Conservation (phyloP, 2,888 invertebrate species). For the Helicoverpa assulta region DNA sequence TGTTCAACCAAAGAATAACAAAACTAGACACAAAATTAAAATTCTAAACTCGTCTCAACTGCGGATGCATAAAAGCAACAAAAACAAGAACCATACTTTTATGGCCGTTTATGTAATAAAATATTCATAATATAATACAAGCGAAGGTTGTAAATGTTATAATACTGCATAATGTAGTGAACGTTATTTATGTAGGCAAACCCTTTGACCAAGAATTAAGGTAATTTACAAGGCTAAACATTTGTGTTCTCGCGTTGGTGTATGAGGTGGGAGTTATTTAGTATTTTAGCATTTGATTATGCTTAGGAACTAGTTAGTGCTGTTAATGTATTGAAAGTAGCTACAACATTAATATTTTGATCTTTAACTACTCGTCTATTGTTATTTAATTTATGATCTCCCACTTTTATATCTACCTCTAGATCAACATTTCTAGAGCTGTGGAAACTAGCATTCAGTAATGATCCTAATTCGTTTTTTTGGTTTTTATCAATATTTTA, state of each 20-base stretch:
- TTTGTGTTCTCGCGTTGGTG: neutral
- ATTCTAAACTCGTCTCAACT: conserved; percentile 17
- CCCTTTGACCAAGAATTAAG: conserved; percentile 18
- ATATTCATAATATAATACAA: conserved; percentile 11
- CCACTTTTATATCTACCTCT: no score
- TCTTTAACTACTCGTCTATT: neutral
- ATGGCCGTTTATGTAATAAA: conserved; percentile 25
- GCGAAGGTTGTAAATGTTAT: conserved; percentile 44
- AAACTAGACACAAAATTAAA: conserved; percentile 3
- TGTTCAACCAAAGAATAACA: neutral
- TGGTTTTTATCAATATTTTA: no score
- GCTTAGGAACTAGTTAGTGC: neutral
- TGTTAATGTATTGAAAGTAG: neutral
- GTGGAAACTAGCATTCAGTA: no score
- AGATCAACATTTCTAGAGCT: no score
- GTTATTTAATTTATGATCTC: no score
- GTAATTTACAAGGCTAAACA: conserved; percentile 25
- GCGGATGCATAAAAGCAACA: conserved; percentile 18
- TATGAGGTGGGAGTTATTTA: neutral
- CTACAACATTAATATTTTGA: neutral
- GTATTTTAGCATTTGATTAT: neutral
- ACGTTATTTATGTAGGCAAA: conserved; percentile 18
- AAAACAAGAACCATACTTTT: conserved; percentile 9
- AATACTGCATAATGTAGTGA: conserved; percentile 40
- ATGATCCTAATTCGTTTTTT: no score